Conservation (phyloP, 2,888 invertebrate species). For the Pristionchus exspectatus region DNA sequence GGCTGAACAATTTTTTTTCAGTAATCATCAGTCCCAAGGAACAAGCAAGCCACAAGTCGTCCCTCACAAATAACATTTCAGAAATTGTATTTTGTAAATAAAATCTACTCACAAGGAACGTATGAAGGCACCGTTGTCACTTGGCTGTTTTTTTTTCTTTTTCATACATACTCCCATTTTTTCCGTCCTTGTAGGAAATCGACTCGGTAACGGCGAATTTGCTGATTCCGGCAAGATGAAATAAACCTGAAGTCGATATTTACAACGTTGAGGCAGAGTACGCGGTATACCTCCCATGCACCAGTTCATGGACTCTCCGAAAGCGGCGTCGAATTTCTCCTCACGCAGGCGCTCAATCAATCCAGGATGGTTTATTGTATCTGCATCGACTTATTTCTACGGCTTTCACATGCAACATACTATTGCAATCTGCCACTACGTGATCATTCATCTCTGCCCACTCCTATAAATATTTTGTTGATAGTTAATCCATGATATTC, state of each 20-base stretch:
- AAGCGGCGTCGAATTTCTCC: conserved; percentile 42
- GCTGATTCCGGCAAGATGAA: background rate
- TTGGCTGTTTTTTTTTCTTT: conserved; percentile 60
- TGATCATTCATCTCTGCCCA: background rate
- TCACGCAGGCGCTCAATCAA: background rate
- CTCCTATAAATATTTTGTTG: background rate
- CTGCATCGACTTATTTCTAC: background rate
- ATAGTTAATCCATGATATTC: no score
- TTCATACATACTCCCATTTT: no score
- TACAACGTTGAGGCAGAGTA: no score
- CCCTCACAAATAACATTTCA: no score
- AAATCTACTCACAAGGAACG: conserved; percentile 56
- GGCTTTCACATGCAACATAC: background rate
- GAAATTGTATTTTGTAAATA: no score
- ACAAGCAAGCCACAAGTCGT: background rate
- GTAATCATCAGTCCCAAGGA: background rate
- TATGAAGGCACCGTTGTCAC: conserved; percentile 61
- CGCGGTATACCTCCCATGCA: background rate
- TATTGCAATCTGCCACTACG: background rate
- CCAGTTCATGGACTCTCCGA: conserved; percentile 2
- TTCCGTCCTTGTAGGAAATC: conserved; percentile 57
- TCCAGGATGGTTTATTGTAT: conserved; percentile 16
- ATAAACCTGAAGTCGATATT: background rate
- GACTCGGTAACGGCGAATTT: conserved; percentile 37
- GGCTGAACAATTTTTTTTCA: background rate